Evolutionary conservation across 2,888 invertebrate genomes (phyloP).

Genomic region (Volucella inanis): DNA sequence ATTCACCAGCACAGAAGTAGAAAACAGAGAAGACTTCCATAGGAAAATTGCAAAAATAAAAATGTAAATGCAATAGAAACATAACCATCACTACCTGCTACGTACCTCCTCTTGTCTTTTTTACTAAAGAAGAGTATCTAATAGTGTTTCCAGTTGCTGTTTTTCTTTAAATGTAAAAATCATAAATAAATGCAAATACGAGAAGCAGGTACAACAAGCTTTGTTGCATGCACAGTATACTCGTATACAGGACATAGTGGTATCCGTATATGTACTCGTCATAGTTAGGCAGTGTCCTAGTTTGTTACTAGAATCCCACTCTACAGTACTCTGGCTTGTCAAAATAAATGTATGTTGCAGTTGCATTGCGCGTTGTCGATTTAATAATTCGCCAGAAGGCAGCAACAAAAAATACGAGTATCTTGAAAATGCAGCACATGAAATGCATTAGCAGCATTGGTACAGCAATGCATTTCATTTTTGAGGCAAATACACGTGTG

Average conservation of each 20-base stretch:
- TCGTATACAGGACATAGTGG: neutral
- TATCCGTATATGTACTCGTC: too few relatives aligned
- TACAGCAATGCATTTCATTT: conserved; percentile 5
- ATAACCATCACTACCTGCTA: too few relatives aligned
- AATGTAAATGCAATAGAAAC: conserved; percentile 25
- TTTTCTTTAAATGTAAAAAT: conserved; percentile 47
- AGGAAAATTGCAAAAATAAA: conserved; percentile 38
- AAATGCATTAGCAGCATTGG: conserved; percentile 36
- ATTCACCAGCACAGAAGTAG: neutral
- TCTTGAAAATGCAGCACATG: conserved; percentile 47
- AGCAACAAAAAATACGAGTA: conserved; percentile 34
- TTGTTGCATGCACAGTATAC: conserved; percentile 20
- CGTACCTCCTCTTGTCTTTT: too few relatives aligned
- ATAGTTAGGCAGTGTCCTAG: too few relatives aligned
- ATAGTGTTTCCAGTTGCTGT: too few relatives aligned
- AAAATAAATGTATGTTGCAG: neutral
- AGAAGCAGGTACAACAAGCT: conserved; percentile 42
- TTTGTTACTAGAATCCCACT: neutral
- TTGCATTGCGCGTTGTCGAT: conserved; percentile 40
- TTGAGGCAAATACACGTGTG: too few relatives aligned
- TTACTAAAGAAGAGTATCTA: too few relatives aligned
- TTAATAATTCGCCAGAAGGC: conserved; percentile 51
- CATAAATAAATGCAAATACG: conserved; percentile 53
- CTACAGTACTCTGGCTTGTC: neutral
- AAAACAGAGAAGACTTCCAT: neutral